phyloP scores from a whole-genome alignment of 2,113 vertebrate genomes.

The Phyllostomus discolor region DNA sequence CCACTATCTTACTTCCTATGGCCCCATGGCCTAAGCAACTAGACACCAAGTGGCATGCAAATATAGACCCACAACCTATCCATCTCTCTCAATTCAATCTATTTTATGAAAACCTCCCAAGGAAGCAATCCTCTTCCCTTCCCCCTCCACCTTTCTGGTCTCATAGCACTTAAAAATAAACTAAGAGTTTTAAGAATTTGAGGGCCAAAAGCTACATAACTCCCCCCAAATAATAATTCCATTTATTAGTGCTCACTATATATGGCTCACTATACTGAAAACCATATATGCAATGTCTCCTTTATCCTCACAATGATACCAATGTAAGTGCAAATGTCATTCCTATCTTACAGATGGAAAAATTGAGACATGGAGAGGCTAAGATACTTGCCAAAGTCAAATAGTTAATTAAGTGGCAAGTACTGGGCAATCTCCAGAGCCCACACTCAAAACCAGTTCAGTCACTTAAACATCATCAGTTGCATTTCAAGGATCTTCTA shows the following conservation, averaged over 20 bases:
- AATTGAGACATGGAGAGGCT: neutral
- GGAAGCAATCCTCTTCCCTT: neutral
- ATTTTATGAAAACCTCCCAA: neutral
- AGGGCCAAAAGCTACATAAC: neutral
- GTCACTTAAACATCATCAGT: neutral
- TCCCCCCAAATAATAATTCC: neutral
- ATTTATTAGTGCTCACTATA: neutral
- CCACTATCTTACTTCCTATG: neutral
- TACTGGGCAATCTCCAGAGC: neutral
- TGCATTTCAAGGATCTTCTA: slow-evolving; percentile 4
- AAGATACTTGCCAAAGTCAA: neutral
- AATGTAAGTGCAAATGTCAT: neutral
- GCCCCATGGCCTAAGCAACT: neutral
- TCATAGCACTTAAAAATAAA: slow-evolving; percentile 18
- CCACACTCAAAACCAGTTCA: neutral
- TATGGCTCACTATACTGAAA: neutral
- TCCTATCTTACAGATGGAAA: neutral
- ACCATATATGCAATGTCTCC: neutral
- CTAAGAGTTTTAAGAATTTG: neutral
- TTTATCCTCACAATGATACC: neutral
- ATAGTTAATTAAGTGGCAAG: neutral
- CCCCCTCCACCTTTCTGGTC: neutral
- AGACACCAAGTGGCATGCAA: neutral
- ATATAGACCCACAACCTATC: neutral
- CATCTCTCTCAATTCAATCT: neutral